Base-by-base conservation (phyloP, 2,113 vertebrate genomes). In the Progne subis region DNA sequence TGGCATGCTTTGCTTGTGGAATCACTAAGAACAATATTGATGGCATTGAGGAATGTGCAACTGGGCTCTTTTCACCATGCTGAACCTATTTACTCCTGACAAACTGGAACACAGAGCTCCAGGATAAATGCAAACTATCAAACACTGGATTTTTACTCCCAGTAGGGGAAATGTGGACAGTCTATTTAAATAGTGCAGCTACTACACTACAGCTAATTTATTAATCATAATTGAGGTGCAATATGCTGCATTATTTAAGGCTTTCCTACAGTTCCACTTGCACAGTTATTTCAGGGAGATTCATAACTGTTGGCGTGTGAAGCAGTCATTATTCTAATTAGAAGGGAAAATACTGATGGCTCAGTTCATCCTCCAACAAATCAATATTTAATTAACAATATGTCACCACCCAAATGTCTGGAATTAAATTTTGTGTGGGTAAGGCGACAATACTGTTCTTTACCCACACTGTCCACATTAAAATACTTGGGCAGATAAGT, bases 351-450 rank as follows among this genome's bases (percentile, higher is more conserved):
- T 65, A 94, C 60, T 1, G 12, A 92, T 75, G 53, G 65, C 64
- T 90, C 63, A 67, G 92, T 96, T 95, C 92, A 81, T 95, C 67
- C 47, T 92, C 85, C 34, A 63, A 97, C 90, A 97, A 97, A 97
- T 97, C 97, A 97, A 97, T 98, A 98, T 97, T 98, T 98, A 98
- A 98, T 97, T 98, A 98, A 96, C 76, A 94, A 91, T 70, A 91
- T 95, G 96, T 95, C 96, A 94, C 77, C 93, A 17, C 81, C 19
- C 57, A 90, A 93, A 91, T 65, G 69, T 64, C 80, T 92, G 61
- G 90, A 87, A 94, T 91, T 96, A 76, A 75, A 53, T 95, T 84
- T 50, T 67, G 20, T 77, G 56, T 14, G 83, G 52, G 65, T 57
- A 89, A 93, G 86, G 79, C n/a, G 53, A 92, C 44, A 89, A 90